These are phyloP conservation scores for Xenotilapia flavipinnis DNA, from an alignment of 2,113 vertebrate genomes.

Conservation along the genomic window DNA sequence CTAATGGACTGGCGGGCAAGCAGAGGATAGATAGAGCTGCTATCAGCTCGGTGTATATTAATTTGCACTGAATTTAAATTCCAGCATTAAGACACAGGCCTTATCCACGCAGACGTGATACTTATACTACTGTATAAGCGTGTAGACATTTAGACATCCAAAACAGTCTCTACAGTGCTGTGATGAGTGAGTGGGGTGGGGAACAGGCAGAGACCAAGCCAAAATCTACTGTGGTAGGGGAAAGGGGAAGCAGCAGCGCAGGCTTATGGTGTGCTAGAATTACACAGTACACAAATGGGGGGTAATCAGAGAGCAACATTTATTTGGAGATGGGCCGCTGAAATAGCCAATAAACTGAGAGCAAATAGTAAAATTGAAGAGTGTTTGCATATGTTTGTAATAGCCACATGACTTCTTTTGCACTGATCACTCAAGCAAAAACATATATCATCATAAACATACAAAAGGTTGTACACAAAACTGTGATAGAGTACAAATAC, in stretches of 20 bases:
- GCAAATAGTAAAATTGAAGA: neutral
- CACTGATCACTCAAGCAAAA: neutral
- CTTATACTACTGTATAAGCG: neutral
- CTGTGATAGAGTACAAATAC: neutral
- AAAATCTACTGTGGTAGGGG: neutral
- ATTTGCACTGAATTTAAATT: neutral
- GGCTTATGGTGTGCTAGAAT: neutral
- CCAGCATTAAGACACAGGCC: neutral
- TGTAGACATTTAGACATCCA: neutral
- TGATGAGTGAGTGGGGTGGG: neutral
- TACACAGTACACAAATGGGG: neutral
- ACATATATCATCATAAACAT: neutral
- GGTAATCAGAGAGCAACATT: neutral
- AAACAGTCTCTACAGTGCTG: neutral
- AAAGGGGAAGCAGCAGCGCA: neutral
- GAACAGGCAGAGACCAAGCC: neutral
- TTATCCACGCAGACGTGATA: neutral
- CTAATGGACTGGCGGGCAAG: neutral
- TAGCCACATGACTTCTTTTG: neutral
- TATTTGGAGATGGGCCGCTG: neutral
- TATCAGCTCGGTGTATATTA: neutral
- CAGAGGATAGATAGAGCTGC: accelerated
- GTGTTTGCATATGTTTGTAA: neutral
- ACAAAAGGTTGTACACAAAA: too few species aligned
- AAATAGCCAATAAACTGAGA: neutral